A percentile compares a stretch with the other conserved stretches of the same genome.
Conservation (phyloP, 2,888 invertebrate species). For the Ariolimax columbianus region DNA sequence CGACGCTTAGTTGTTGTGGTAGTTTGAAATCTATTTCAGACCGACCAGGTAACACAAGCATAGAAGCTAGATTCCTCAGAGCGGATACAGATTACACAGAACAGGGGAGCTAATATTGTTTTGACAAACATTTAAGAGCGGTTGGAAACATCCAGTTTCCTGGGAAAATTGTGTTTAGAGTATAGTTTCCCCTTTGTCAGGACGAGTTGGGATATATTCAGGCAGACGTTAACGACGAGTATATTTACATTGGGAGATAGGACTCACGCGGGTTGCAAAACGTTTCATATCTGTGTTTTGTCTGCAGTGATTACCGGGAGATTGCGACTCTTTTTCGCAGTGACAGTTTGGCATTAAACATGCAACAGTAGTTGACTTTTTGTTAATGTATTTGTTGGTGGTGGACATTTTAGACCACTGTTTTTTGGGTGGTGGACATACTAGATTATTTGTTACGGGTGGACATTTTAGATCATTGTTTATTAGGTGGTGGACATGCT, state of each 20-base stretch:
- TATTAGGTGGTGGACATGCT: too few relatives aligned
- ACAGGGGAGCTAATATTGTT: background rate
- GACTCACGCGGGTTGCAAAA: background rate
- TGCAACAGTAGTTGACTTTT: too few relatives aligned
- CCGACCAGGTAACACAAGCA: background rate
- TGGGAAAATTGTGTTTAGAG: background rate
- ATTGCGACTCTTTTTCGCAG: too few relatives aligned
- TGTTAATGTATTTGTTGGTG: too few relatives aligned
- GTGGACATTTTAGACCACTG: too few relatives aligned
- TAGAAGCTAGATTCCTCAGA: background rate
- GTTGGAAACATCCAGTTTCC: background rate
- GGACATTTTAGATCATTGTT: too few relatives aligned
- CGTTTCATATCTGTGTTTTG: background rate
- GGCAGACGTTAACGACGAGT: background rate
- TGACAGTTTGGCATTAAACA: too few relatives aligned
- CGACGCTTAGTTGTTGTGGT: background rate
- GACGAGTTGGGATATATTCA: background rate
- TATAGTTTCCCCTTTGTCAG: background rate
- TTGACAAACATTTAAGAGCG: conserved; percentile 5
- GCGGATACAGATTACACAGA: background rate
- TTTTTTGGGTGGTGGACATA: too few relatives aligned
- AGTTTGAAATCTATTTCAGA: background rate
- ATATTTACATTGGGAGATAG: background rate
- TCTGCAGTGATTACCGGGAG: too few relatives aligned
- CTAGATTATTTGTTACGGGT: too few relatives aligned